Base-by-base conservation (phyloP, 2,113 vertebrate species). In the Coptodon bakossiorum region DNA sequence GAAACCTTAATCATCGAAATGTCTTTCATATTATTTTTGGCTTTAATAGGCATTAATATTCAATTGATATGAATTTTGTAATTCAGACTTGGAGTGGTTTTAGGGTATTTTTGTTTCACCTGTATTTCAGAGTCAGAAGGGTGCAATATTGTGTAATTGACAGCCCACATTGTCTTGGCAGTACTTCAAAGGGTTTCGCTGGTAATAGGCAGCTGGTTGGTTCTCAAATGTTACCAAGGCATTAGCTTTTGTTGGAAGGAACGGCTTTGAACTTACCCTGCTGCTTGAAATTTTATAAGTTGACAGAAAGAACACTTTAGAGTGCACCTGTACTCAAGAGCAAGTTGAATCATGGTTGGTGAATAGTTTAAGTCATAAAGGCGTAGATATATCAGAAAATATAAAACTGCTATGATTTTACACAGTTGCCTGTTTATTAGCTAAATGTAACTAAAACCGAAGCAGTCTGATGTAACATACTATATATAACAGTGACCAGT, bases 111-210 rank as follows among this genome's bases (percentile, higher is more conserved):
- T 63, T 38, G 22, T 36, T 80, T 81, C 34, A 14, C 45, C 48
- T 83, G 36, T 78, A 9, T 81, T 82, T 48, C 14, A 24, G 29
- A 80, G 29, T 52, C 57, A 79, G n/a, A 83, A 13, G 31, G 50
- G 76, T 79, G 53, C 81, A 73, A 38, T 17, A 80, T 63, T 90
- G 68, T 88, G 52, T 84, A 38, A 88, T 86, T 57, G 53, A 87
- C 61, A 88, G 34, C 29, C 12, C 36, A 68, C 22, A 80, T 83
- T 83, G 68, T 31, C 53, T 40, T 90, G 82, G 83, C 88, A 91
- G 48, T 34, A 85, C 87, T 93, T 96, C 88, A 89, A 91, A 94
- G 82, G 10, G 5, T 59, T 90, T 57, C 9, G 22, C 24, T 90
- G 61, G 52, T 81, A 87, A 84, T 11, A 86, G 78, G 84, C 80